Evolutionary conservation across 2,888 invertebrate species (phyloP), one percentile per base, ranked within the genome.

Genomic region (Tethea ocularis): DNA sequence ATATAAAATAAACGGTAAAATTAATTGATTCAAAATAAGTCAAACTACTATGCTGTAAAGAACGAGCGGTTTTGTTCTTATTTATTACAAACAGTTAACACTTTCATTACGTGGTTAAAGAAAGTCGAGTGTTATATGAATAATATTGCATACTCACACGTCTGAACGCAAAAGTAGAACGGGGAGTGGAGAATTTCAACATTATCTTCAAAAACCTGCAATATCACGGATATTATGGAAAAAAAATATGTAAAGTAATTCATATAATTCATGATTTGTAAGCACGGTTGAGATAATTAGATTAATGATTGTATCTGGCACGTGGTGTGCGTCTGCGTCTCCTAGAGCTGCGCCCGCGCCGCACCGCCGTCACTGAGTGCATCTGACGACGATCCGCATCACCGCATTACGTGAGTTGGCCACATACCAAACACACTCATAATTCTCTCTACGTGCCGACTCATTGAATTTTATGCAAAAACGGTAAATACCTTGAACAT

Each of bases 341-440:
- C 15, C 15, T 15, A 15, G 17, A 41, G 13, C 41, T 17, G 17
- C 41, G 17, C 17, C 46, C 17, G 17, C 46, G 17, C 17, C 46
- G 46, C 20, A 3, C 20, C 15, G 41, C n/a, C 17, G 41, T 7
- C n/a, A 8, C 33, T 20, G 54, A 33, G 10, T 11, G 7, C 54
- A 53, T 33, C 54, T 29, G 33, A 54, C 33, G 33, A 13, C 54
- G n/a, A 38, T 78, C 79, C 77, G 80, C 76, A 81, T 81, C 75
- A 71, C 61, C 68, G 63, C 66, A 68, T 69, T 72, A 86, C 87
- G 88, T 87, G 87, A 88, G 86, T 88, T 88, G 88, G 88, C 83
- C 74, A 62, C 74, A 75, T 67, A 87, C 83, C 88, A 88, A 88
- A 80, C 75, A 73, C 74, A 77, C 67, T 79, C 72, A 79, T 78